Base-by-base conservation (phyloP, 2,888 invertebrate species). In the Euclidia mi region DNA sequence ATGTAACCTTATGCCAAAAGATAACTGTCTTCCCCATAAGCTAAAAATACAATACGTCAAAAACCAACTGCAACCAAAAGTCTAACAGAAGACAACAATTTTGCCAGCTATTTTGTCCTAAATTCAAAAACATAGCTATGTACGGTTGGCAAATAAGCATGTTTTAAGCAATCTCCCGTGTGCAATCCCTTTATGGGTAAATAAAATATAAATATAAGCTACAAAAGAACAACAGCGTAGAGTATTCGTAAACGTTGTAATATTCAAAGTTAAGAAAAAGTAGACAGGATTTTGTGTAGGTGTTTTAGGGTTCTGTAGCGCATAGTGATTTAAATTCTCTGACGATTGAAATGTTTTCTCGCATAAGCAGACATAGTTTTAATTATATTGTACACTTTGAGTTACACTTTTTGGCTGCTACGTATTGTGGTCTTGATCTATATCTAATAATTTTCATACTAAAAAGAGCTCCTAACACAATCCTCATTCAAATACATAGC, bases 121-220 rank as follows among this genome's bases (percentile, higher is more conserved):
- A 15, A 56, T 48, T 48, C 32, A 47, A 43, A 61, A 32, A 50
- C 42, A 56, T 62, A 58, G 55, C 47, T 50, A 38, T 34, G 32
- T 42, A 28, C 11, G 14, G 52, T 62, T 47, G 61, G 66, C 71
- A 69, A 65, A 65, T 62, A 70, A 70, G 71, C 55, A 50, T 47
- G 51, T 56, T 63, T 49, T 49, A 34, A 65, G 44, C 58, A 70
- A 66, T 70, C 58, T 59, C 35, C 52, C 40, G 37, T 46, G 25
- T 60, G 53, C 71, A 67, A 66, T 67, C 56, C 71, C 56, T 56
- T 64, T 58, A 58, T 37, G 67, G 60, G 53, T 67, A 71, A 67
- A 71, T 70, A 70, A 70, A 56, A 60, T 57, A 71, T 67, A 71
- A 67, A 67, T 57, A n/a, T n/a, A n/a, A 52, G 43, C 17, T 64